phyloP scores from a whole-genome alignment of 1,140 invertebrate genomes.

The Caerostris extrusa region DNA sequence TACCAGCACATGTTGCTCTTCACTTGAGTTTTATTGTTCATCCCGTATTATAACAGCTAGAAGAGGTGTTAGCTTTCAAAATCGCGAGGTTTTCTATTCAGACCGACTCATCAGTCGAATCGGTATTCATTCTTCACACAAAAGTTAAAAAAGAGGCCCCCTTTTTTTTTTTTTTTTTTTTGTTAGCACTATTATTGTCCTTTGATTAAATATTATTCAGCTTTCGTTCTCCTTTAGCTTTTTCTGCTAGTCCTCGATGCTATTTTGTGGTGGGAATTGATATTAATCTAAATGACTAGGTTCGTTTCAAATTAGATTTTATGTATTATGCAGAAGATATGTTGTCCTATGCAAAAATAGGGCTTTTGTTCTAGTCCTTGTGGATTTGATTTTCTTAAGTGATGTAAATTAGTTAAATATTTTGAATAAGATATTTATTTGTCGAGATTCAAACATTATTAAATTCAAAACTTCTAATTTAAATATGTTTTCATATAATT shows the following conservation, averaged over 20 bases:
- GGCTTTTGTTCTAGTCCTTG: not conserved
- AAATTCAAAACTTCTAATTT: too few relatives aligned
- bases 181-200: not conserved
- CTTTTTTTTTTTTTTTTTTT: not conserved
- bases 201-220: slow-evolving; percentile 23
- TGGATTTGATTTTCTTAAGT: not conserved
- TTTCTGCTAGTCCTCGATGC: not conserved
- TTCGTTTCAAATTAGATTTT: not conserved
- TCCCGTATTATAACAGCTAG: slow-evolving; percentile 44
- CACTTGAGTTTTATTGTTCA: slow-evolving; percentile 61
- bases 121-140: slow-evolving; percentile 35
- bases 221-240: not conserved
- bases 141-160: not conserved
- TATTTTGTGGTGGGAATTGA: not conserved
- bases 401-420: not conserved
- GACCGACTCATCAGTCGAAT: slow-evolving; percentile 34
- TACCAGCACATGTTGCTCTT: slow-evolving; percentile 67
- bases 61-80: slow-evolving; percentile 52
- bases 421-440: too few relatives aligned
- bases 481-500: too few relatives aligned
- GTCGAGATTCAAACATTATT: too few relatives aligned
- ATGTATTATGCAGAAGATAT: not conserved
- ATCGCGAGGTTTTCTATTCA: slow-evolving; percentile 50
- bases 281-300: slow-evolving; percentile 11
- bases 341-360: slow-evolving; percentile 17